Base-by-base conservation (phyloP, 2,888 invertebrate species). In the Limnephilus marmoratus region DNA sequence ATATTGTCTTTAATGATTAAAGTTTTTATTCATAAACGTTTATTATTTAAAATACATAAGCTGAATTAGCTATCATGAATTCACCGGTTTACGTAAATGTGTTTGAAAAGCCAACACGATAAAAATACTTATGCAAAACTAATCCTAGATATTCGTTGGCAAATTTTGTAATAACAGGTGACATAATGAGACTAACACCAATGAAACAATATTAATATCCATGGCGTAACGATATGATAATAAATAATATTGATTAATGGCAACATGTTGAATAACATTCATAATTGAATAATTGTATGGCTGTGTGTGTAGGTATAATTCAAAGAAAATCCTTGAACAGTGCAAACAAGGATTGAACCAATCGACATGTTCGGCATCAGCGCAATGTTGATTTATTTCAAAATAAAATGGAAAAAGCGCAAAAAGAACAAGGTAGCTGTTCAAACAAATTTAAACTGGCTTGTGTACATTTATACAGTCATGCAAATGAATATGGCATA, bases 251-350 rank as follows among this genome's bases (percentile, higher is more conserved):
- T n/a, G 68, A 68, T 68, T 68, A 68, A 68, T 68, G 68, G 24
- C n/a, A 68, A 68, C 13, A 18, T 18, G 68, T 68, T 9, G n/a
- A 68, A 24, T 68, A 68, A 68, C 68, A 68, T 68, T 68, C n/a
- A n/a, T 68, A 68, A 68, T 68, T 68, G 68, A 68, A 68, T 53
- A 53, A 53, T 18, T 68, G 68, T 68, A 68, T 18, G 5, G 53
- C 53, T 15, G 53, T 68, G 68, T 68, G 68, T 68, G 68, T 37
- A 41, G 24, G 18, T 37, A 11, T 13, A 37, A 83, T 83, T 24
- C 83, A 83, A 82, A 83, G 24, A 83, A 34, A 37, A 83, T 83
- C 83, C 83, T 83, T 83, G 83, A 83, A 34, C 37, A 83, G 37
- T 83, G 34, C 83, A 83, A 83, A 83, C 83, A 83, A 13, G 82